A percentile compares a stretch with the other conserved stretches of the same genome.
These are phyloP conservation scores for Drosophila sp. DNA, from an alignment of 1,140 invertebrate species.

Conservation along the genomic window DNA sequence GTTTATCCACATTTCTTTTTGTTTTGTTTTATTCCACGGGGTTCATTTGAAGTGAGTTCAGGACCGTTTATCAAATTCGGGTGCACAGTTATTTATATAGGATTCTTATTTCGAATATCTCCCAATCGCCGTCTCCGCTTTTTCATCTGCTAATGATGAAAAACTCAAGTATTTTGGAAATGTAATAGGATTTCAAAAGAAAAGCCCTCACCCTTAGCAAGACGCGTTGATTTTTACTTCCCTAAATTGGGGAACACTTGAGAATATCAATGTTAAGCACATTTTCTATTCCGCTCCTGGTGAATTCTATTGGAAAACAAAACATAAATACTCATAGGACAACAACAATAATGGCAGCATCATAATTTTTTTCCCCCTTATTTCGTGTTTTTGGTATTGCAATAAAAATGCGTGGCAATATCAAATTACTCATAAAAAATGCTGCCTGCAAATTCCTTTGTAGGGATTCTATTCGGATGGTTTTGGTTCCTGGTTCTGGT, in stretches of 20 bases:
- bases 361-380: conserved; percentile 36
- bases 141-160: too few relatives aligned
- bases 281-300: conserved; percentile 14
- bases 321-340: conserved; percentile 35
- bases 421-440: conserved; percentile 72
- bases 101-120: too few relatives aligned
- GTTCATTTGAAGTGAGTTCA: conserved; percentile 33
- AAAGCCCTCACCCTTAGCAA: too few relatives aligned
- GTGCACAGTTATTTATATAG: too few relatives aligned
- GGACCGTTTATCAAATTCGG: background rate
- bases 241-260: too few relatives aligned
- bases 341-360: conserved; percentile 26
- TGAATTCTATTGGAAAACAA: conserved; percentile 7
- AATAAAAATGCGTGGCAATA: conserved; percentile 75
- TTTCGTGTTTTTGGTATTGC: conserved; percentile 45
- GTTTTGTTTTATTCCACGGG: conserved; percentile 16
- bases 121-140: too few relatives aligned
- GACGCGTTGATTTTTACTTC: too few relatives aligned
- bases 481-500: background rate
- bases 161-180: too few relatives aligned
- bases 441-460: conserved; percentile 53
- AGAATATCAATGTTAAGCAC: too few relatives aligned
- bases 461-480: background rate
- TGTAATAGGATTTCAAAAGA: too few relatives aligned
- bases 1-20: conserved; percentile 60